Evolutionary conservation across 2,113 vertebrate species (phyloP).

Genomic region (Gallinago jamesoni): DNA sequence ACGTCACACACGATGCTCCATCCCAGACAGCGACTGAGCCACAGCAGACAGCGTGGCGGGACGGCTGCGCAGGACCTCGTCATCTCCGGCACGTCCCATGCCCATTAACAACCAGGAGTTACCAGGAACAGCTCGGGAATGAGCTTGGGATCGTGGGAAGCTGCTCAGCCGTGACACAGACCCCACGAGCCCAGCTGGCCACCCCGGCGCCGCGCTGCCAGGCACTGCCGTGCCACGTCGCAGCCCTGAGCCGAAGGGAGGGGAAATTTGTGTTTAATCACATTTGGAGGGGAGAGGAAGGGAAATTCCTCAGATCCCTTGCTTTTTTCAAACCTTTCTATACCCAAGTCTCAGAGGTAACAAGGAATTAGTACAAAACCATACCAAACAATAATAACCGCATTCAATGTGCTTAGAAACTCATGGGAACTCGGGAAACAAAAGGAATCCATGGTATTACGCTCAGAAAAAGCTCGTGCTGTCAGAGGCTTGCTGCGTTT

Average conservation of each 20-base stretch:
- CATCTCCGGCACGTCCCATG: fast-evolving
- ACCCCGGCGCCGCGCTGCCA: not conserved
- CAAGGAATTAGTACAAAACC: not conserved
- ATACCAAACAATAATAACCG: not conserved
- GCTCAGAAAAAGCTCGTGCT: not conserved
- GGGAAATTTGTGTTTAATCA: not conserved
- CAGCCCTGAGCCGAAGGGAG: not conserved
- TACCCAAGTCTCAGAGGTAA: constrained; percentile 9
- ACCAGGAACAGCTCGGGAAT: not conserved
- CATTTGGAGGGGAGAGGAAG: not conserved
- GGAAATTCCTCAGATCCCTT: not conserved
- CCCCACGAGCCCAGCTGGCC: fast-evolving
- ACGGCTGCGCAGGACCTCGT: not conserved
- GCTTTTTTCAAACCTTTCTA: not conserved
- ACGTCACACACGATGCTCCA: not conserved
- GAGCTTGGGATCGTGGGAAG: not conserved
- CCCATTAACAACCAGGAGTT: not conserved
- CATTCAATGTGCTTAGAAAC: not conserved
- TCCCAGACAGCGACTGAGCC: not conserved
- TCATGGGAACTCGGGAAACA: not conserved
- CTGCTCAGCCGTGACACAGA: not conserved
- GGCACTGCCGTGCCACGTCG: fast-evolving
- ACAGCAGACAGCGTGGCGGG: fast-evolving
- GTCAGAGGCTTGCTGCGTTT: not conserved
- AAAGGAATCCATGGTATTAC: not conserved